phyloP scores from a whole-genome alignment of 1,140 invertebrate genomes.

The Paramacrobiotus metropolitanus region DNA sequence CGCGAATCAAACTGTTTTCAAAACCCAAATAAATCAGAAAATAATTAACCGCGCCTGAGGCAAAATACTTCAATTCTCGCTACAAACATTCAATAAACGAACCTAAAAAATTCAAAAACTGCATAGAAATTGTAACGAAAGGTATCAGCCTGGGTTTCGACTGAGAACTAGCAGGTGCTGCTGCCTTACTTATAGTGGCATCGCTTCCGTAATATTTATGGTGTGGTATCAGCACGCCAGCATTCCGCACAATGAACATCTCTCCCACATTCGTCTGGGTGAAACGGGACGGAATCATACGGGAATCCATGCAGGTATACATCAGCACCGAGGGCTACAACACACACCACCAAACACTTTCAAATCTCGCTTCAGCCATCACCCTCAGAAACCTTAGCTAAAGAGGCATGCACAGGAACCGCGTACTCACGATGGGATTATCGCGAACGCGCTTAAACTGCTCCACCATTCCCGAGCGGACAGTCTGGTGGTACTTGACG shows the following conservation, averaged over 20 bases:
- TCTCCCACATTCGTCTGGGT: conserved; percentile 83
- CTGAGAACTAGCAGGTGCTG: background rate
- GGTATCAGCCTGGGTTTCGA: too few relatives aligned
- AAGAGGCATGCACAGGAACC: conserved; percentile 1
- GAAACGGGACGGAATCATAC: conserved; percentile 82
- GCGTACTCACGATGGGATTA: conserved; percentile 47
- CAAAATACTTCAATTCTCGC: too few relatives aligned
- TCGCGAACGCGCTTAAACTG: conserved; percentile 64
- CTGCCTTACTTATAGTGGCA: conserved; percentile 30
- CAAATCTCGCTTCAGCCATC: background rate
- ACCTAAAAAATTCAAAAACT: too few relatives aligned
- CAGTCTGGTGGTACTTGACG: conserved; percentile 55
- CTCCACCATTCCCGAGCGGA: conserved; percentile 57
- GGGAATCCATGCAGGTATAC: conserved; percentile 88
- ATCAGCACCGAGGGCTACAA: conserved; percentile 74
- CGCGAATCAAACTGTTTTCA: too few relatives aligned
- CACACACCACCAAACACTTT: too few relatives aligned
- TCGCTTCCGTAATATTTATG: conserved; percentile 64
- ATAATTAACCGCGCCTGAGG: background rate
- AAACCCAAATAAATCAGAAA: background rate
- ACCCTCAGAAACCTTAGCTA: background rate
- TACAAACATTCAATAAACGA: too few relatives aligned
- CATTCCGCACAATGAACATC: conserved; percentile 89
- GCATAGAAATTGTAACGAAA: too few relatives aligned
- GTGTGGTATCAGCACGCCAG: conserved; percentile 71